Base-by-base conservation (phyloP, 2,113 vertebrate species). In the Peromyscus polionotus region DNA sequence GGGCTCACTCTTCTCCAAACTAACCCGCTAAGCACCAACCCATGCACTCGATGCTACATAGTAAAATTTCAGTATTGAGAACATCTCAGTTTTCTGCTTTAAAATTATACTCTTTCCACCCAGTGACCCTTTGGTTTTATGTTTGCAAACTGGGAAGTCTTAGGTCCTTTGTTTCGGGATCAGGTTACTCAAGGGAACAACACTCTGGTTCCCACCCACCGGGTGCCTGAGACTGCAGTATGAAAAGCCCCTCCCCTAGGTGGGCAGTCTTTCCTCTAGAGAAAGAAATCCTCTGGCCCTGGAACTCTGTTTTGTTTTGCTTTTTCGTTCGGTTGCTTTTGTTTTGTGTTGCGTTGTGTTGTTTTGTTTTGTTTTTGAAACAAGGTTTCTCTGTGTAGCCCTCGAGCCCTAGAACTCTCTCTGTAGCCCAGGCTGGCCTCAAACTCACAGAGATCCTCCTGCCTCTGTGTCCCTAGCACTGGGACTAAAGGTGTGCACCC, bases 211-310 rank as follows among this genome's bases (percentile, higher is more conserved):
- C 39, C 73, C 16, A 84, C 24, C 73, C 48, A 75, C 93, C 63
- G 42, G 8, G n/a, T 94, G 42, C 63, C 79, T 68, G 65, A 95
- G 68, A 45, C 36, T 85, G 48, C 63, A 42, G 88, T 19, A 73
- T 24, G 81, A 85, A 39, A 48, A 95, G n/a, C 14, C 70, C 51
- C 51, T 0, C 57, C 91, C 81, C 79, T 92, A 57, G 24, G 24
- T 54, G 54, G 65, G 70, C 39, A 54, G 57, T 87, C 85, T 95
- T 77, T 93, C 76, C 70, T 88, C 57, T 36, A 94, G 91, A 42
- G 42, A 93, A 95, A 70, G 72, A 76, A 73, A 45, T 14, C 67
- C 81, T 83, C 11, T 75, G 28, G 7, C 33, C 93, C 39, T 88
- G 17, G 33, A 96, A 94, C 51, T 70, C 81, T 81, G 16, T 8